Evolutionary conservation across 1,140 invertebrate species (phyloP), one percentile per base, ranked within the genome.

Genomic region (Adoxophyes honmai): DNA sequence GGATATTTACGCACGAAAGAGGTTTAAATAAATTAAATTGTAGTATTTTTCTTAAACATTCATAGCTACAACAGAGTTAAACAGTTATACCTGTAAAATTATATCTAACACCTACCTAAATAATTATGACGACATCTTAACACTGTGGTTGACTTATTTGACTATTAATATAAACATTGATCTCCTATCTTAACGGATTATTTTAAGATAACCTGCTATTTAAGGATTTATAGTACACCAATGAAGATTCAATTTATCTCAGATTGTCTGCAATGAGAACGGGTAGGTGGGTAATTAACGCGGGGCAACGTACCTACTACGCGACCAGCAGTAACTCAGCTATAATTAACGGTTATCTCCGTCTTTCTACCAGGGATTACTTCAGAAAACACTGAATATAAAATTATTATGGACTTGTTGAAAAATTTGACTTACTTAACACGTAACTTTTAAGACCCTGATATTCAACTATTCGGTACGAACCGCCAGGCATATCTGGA

Each of bases 401-500:
- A 59, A 70, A 63, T 60, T 68, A 72, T 66, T n/a, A 55, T 67
- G 65, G 53, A 60, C 68, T 81, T 75, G 73, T 78, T 73, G 69
- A 78, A 68, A 68, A 66, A 59, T 39, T 72, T 70, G 66, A 71
- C 62, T 64, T 65, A 64, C 74, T 78, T 72, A 73, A 72, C 62
- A 73, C 64, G 62, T 75, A 73, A 75, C 72, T 74, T 70, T 48
- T 74, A 73, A 73, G 74, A 83, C 80, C 80, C 80, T 83, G 80
- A 83, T 79, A 72, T 71, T 73, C 66, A 76, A 67, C 75, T 81
- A 79, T 68, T 62, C 55, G 68, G 64, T 69, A 70, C 66, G 28
- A 48, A 48, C 42, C 42, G 18, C 18, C 42, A 48, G 42, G 42
- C 42, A 9, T 48, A 21, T 11, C 21, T 21, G 42, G n/a, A 48